These are phyloP conservation scores for Cyphomyrmex costatus DNA, from an alignment of 1,140 invertebrate genomes.

Conservation along the genomic window DNA sequence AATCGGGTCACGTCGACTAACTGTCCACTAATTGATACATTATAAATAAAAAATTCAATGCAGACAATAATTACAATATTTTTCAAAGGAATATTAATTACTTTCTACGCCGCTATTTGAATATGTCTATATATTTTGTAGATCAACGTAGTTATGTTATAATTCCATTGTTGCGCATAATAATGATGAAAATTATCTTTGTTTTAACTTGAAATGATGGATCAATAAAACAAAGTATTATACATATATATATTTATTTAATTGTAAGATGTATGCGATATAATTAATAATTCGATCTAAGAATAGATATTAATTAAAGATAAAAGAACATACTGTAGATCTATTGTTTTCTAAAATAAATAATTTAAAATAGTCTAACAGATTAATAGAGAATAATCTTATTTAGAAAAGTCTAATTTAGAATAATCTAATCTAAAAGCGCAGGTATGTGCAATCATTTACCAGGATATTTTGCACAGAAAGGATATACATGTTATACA, in stretches of 20 bases:
- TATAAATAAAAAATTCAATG: background rate
- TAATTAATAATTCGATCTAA: background rate
- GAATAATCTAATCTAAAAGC: background rate
- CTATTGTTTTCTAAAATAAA: background rate
- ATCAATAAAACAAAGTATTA: no score
- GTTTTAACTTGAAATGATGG: background rate
- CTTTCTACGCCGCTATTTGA: background rate
- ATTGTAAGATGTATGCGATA: background rate
- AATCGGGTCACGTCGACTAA: no score
- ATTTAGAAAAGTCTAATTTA: no score
- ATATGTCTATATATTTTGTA: background rate
- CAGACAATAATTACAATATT: background rate
- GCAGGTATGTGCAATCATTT: background rate
- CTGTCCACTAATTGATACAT: no score
- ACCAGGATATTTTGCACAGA: background rate
- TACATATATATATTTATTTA: no score
- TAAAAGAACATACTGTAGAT: background rate
- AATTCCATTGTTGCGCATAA: background rate
- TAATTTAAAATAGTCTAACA: background rate
- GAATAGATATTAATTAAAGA: background rate
- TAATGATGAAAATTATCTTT: background rate
- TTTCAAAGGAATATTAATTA: slow-evolving; percentile 18
- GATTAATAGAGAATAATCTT: no score
- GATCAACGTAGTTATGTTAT: background rate
- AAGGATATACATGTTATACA: background rate